Evolutionary conservation across 1,140 invertebrate genomes (phyloP), one percentile per base, ranked within the genome.

Genomic region (Drosophila pandora): DNA sequence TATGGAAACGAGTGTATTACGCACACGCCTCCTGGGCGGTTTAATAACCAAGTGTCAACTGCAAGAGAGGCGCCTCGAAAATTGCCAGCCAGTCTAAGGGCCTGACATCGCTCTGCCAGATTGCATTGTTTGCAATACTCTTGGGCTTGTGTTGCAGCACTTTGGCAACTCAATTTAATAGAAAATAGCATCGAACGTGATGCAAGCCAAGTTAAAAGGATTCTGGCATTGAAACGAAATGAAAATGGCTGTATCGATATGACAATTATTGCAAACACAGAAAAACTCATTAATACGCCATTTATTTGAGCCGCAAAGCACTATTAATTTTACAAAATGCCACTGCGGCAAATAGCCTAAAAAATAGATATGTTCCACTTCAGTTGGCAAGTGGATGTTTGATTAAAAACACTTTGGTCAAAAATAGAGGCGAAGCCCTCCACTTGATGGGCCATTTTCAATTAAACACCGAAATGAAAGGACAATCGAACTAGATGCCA

Each of bases 1-100:
- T 82, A 73, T 68, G 79, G 67, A 74, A 77, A 81, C 57, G 55
- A 74, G 54, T 70, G 64, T 52, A 76, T 80, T 67, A 54, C 62
- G 21, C 41, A 76, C 57, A 76, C 77, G 72, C 61, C 53, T 45
- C 28, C 30, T 62, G 52, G 32, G 23, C 59, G 10, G 39, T 52
- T 39, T 69, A 68, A 68, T 56, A 69, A 56, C 63, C 47, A 69
- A 69, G 63, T 69, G 65, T 68, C 64, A 39, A 43, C 49, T 22
- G 7, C 25, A 13, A 28, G 12, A 8, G 22, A 73, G 53, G 34
- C 50, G 34, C 71, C 37, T 34, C 25, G 39, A 39, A 65, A 65
- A 55, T 65, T 52, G 22, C 50, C 12, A 3, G 13, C 13, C 30
- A 68, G 13, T 1, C 10, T 28, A 53, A 12, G 21, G 49, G 49